Conservation (phyloP, 2,113 vertebrate genomes). For the Heterotis niloticus region DNA sequence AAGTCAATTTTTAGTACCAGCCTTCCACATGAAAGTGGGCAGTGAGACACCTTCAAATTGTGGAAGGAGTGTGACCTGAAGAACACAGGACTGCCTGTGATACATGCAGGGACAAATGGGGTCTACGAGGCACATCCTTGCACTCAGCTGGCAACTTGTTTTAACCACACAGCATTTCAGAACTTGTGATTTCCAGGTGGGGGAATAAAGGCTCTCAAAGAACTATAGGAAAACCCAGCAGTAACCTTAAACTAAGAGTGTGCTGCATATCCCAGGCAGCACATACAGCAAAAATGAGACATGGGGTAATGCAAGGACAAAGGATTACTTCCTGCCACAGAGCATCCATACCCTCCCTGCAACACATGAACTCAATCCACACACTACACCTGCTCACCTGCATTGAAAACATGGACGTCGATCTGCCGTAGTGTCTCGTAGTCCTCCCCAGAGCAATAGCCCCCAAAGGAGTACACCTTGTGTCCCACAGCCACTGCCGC, state of each 20-base stretch:
- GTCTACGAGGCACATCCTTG: too few species aligned
- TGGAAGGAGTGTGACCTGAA: too few species aligned
- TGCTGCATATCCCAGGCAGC: not conserved
- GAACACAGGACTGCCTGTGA: too few species aligned
- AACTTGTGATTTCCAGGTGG: too few species aligned
- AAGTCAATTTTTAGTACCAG: too few species aligned
- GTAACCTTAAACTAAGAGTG: not conserved
- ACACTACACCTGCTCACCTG: slow-evolving; percentile 65
- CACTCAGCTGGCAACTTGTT: too few species aligned
- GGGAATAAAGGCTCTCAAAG: not conserved
- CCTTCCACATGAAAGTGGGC: too few species aligned
- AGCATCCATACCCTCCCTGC: not conserved
- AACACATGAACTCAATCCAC: not conserved
- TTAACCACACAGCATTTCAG: too few species aligned
- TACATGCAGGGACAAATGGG: too few species aligned
- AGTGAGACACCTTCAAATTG: too few species aligned
- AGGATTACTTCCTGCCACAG: not conserved
- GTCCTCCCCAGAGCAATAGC: slow-evolving; percentile 98
- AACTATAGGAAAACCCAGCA: not conserved
- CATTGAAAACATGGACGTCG: slow-evolving; percentile 83
- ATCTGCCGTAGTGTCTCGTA: slow-evolving; percentile 93
- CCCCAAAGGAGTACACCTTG: slow-evolving; percentile 94
- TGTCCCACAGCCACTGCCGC: slow-evolving; percentile 94
- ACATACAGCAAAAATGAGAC: not conserved
- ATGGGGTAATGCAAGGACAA: not conserved